Evolutionary conservation across 2,797 vertebrate genomes (phyloP).

Genomic region (Micromesistius poutassou): DNA sequence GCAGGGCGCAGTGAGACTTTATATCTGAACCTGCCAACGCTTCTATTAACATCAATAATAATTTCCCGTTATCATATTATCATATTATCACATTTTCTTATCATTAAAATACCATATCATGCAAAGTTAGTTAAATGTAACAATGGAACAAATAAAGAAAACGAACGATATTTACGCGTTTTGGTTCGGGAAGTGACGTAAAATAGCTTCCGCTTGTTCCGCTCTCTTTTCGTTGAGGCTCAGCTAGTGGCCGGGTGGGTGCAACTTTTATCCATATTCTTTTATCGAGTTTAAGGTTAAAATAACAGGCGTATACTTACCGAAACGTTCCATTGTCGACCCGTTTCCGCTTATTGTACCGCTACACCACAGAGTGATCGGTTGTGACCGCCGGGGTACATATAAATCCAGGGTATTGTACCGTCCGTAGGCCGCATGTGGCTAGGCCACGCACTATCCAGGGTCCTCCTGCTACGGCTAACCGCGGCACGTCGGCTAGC

Average conservation of each 20-base stretch:
- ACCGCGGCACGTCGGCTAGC: conserved; percentile 6
- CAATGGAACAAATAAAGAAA: not conserved
- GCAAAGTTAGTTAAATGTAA: not conserved
- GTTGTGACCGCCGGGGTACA: not conserved
- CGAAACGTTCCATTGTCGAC: fast-evolving
- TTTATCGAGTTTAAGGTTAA: not conserved
- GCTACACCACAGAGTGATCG: fast-evolving
- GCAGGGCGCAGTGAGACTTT: conserved; percentile 45
- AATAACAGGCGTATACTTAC: fast-evolving
- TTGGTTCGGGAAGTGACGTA: conserved; percentile 60
- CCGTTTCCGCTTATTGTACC: fast-evolving
- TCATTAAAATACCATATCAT: not conserved
- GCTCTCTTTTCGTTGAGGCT: conserved; percentile 71
- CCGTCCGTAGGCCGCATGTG: conserved; percentile 51
- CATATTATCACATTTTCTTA: not conserved
- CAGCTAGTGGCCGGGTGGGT: conserved; percentile 67
- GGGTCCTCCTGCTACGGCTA: conserved; percentile 18
- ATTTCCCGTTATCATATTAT: not conserved
- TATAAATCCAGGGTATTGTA: not conserved
- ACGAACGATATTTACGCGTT: not conserved
- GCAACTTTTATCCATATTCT: conserved; percentile 17
- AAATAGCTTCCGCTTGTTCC: conserved; percentile 13
- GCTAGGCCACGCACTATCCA: conserved; percentile 41
- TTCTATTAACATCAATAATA: not conserved
- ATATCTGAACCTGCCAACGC: not conserved